Evolutionary conservation across 2,797 vertebrate species (phyloP).

Genomic region (Sebastes trivittatus): DNA sequence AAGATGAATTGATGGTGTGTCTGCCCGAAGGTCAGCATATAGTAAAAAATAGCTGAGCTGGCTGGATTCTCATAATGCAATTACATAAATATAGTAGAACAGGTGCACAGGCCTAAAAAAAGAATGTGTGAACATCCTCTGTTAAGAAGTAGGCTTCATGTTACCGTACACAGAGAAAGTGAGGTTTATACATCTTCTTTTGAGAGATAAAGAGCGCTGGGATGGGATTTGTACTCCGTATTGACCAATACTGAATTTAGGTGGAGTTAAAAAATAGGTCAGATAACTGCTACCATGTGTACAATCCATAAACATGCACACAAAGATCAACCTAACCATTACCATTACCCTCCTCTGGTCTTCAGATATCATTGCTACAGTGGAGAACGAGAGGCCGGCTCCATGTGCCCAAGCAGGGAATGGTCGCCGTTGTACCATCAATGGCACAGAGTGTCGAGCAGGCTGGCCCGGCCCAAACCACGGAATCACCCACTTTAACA

Average conservation of each 20-base stretch:
- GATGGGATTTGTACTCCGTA: neutral
- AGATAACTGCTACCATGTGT: neutral
- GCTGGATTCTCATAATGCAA: neutral
- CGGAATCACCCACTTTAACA: constrained; percentile 95
- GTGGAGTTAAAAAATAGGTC: neutral
- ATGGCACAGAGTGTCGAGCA: constrained; percentile 86
- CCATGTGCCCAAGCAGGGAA: constrained; percentile 90
- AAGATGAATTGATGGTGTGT: neutral
- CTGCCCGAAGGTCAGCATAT: neutral
- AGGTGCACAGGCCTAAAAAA: neutral
- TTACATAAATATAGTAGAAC: neutral
- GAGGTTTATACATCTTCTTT: neutral
- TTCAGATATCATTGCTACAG: constrained; percentile 88
- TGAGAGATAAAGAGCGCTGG: neutral
- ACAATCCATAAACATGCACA: neutral
- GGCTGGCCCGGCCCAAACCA: constrained; percentile 93
- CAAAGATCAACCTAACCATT: neutral
- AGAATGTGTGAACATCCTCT: neutral
- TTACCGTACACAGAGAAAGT: neutral
- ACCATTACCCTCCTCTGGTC: neutral
- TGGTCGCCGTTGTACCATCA: constrained; percentile 88
- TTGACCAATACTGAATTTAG: neutral
- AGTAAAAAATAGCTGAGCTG: neutral
- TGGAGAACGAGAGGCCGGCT: constrained; percentile 85
- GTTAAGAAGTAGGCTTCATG: neutral